Evolutionary conservation across 2,797 vertebrate genomes (phyloP).

Genomic region (Dendrocincla fuliginosa): DNA sequence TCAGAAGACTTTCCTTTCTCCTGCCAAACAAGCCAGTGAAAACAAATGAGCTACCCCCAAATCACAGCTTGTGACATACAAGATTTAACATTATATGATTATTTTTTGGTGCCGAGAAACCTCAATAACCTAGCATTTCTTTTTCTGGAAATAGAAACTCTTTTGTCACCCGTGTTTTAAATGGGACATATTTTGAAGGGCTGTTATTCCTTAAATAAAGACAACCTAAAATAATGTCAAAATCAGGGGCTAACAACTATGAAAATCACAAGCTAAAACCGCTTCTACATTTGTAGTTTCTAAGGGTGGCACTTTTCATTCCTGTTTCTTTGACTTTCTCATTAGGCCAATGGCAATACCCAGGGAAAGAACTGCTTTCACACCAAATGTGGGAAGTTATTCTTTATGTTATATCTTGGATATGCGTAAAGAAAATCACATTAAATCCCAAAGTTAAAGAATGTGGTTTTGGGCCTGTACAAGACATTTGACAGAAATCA

Average conservation of each 20-base stretch:
- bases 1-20: background rate
- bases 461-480: background rate
- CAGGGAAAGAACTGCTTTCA: background rate
- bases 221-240: slow-evolving; percentile 30
- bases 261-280: background rate
- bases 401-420: background rate
- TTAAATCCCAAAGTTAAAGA: background rate
- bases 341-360: background rate
- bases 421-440: background rate
- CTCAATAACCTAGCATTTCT: background rate
- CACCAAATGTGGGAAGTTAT: background rate
- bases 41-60: slow-evolving; percentile 22
- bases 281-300: background rate
- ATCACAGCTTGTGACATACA: background rate
- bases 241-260: background rate
- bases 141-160: slow-evolving; percentile 20
- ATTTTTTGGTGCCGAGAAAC: background rate
- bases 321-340: background rate
- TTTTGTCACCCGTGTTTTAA: background rate
- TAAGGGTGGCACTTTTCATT: background rate
- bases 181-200: slow-evolving; percentile 39
- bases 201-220: slow-evolving; percentile 38
- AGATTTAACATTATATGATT: background rate
- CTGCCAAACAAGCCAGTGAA: background rate
- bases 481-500: background rate